Base-by-base conservation (phyloP, 2,888 invertebrate genomes). In the Drosophila glabriapex region DNA sequence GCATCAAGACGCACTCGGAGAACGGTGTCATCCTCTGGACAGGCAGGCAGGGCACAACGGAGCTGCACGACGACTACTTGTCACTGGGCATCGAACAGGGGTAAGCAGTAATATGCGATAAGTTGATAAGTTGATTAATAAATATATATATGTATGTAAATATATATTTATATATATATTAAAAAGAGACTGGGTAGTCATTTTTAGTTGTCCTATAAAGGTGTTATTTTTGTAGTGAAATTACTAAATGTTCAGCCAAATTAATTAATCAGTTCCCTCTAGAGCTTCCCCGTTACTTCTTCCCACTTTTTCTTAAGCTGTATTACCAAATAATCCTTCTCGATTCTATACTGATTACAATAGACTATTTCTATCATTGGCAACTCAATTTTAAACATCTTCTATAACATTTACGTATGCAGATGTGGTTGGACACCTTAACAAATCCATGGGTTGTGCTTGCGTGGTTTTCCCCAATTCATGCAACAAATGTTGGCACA, bases 11-110 rank as follows among this genome's bases (percentile, higher is more conserved):
- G 60, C 95, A 95, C 81, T 94, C 95, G 3, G 93, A 95, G 33
- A 94, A 95, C 88, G 98, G 98, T 0, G 94, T 98, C 74, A 94
- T 98, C 50, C 94, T 98, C 73, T 98, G 98, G 98, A 96, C 97
- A 82, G 97, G 98, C 12, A 95, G 96, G 59, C 94, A 95, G 85
- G 94, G 94, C 62, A 94, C 94, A n/a, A 84, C 83, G 4, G 89
- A 90, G n/a, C 77, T 80, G 46, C 95, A 95, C 46, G 95, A 95
- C 61, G 97, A 98, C 93, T 98, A 96, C 94, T 94, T 98, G 55
- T 96, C 97, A 41, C 94, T 99, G 54, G 98, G 98, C 52, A 95
- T 98, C 70, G 96, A 97, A 91, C 94, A 96, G 83, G 97, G 97
- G 93, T 93, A 74, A 71, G 88, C 25, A 25, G 2, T 46, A 9